Evolutionary conservation across 2,113 vertebrate species (phyloP).

Genomic region (Regulus satrapa): DNA sequence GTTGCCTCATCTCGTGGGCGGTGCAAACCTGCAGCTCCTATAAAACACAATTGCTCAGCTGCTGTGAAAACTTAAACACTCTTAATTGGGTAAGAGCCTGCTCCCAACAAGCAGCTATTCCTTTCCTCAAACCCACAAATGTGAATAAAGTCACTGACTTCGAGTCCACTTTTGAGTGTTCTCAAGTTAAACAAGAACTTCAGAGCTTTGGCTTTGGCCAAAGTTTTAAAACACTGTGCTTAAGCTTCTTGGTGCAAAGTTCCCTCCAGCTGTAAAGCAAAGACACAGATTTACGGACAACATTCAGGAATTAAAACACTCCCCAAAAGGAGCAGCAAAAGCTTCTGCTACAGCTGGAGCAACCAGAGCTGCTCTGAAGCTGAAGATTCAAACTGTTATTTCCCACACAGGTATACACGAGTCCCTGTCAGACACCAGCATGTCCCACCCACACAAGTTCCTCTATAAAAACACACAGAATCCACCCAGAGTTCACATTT

Average conservation of each 20-base stretch:
- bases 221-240: background rate
- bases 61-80: background rate
- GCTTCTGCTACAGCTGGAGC: background rate
- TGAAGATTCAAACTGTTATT: background rate
- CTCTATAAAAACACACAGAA: background rate
- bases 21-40: background rate
- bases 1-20: background rate
- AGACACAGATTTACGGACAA: background rate
- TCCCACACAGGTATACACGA: fast-evolving
- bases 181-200: background rate
- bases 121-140: background rate
- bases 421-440: background rate
- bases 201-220: background rate
- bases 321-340: background rate
- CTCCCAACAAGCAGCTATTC: background rate
- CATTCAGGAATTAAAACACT: background rate
- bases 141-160: background rate
- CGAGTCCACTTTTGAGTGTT: background rate
- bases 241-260: background rate
- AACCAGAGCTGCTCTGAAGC: background rate
- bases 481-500: background rate
- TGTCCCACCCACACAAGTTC: background rate
- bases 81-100: background rate
- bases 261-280: background rate
- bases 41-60: background rate